These are phyloP conservation scores for Alligator sinensis DNA, from an alignment of 2,113 vertebrate genomes.

Conservation along the genomic window DNA sequence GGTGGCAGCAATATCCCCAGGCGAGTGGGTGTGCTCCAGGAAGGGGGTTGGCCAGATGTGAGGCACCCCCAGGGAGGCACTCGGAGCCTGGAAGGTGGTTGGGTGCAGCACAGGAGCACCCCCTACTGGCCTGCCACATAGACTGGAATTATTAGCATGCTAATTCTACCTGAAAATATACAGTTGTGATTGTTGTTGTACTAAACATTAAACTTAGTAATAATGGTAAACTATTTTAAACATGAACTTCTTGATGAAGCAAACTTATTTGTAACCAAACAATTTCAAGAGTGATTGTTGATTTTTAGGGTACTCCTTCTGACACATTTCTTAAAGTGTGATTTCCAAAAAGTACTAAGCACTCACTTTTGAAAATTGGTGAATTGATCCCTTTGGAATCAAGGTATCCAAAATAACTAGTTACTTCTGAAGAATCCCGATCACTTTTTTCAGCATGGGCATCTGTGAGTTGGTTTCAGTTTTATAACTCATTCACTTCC, in stretches of 20 bases:
- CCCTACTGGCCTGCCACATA: background rate
- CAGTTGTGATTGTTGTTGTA: background rate
- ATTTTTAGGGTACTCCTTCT: background rate
- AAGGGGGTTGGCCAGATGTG: too few species aligned
- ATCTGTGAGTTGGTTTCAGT: background rate
- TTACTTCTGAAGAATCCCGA: background rate
- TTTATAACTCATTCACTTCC: background rate
- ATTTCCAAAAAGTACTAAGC: background rate
- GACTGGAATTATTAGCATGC: constrained; percentile 62
- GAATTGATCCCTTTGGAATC: background rate
- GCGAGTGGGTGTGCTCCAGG: too few species aligned
- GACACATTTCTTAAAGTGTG: background rate
- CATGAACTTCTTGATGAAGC: background rate
- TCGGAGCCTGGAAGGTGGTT: too few species aligned
- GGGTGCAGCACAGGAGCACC: too few species aligned
- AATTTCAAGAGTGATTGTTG: background rate
- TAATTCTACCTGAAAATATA: constrained; percentile 55
- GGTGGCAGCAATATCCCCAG: too few species aligned
- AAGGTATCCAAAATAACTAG: background rate
- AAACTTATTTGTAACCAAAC: background rate
- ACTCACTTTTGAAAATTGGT: background rate
- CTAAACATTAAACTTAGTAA: background rate
- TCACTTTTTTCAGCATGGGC: background rate
- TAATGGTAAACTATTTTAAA: background rate
- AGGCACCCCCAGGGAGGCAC: too few species aligned